These are phyloP conservation scores for Atlantisia rogersi DNA, from an alignment of 2,113 vertebrate species.

Conservation along the genomic window DNA sequence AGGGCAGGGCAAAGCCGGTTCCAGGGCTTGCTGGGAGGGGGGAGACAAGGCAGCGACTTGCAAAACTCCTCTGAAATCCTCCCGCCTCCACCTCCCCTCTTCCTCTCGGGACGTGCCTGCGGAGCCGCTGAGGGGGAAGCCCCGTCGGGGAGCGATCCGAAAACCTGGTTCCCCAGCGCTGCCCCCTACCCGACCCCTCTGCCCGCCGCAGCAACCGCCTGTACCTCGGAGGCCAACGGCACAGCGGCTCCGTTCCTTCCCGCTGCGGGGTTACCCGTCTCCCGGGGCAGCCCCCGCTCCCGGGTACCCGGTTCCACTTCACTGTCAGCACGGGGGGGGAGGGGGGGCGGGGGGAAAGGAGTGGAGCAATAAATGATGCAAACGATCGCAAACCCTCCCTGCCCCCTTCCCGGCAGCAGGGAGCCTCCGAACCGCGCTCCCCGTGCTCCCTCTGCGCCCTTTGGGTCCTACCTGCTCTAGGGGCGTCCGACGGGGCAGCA, in stretches of 20 bases:
- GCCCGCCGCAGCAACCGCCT: not conserved
- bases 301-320: not conserved
- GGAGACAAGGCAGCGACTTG: not conserved
- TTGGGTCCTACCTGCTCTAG: constrained; percentile 15
- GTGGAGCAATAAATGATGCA: not conserved
- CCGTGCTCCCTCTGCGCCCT: not conserved
- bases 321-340: not conserved
- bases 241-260: not conserved
- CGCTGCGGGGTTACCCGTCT: not conserved
- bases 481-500: not conserved
- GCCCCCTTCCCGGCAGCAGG: not conserved
- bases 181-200: not conserved
- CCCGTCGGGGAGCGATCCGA: not conserved
- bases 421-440: not conserved
- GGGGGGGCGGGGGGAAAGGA: too few relatives aligned
- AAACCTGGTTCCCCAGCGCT: not conserved
- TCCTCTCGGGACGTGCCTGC: not conserved
- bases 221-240: not conserved
- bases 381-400: not conserved
- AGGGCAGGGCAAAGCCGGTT: not conserved
- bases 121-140: not conserved
- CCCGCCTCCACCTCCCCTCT: not conserved
- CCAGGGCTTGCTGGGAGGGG: not conserved
- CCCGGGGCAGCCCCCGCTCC: not conserved
- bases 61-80: not conserved